These are phyloP conservation scores for Alectura lathami DNA, from an alignment of 2,113 vertebrate genomes.

Conservation along the genomic window DNA sequence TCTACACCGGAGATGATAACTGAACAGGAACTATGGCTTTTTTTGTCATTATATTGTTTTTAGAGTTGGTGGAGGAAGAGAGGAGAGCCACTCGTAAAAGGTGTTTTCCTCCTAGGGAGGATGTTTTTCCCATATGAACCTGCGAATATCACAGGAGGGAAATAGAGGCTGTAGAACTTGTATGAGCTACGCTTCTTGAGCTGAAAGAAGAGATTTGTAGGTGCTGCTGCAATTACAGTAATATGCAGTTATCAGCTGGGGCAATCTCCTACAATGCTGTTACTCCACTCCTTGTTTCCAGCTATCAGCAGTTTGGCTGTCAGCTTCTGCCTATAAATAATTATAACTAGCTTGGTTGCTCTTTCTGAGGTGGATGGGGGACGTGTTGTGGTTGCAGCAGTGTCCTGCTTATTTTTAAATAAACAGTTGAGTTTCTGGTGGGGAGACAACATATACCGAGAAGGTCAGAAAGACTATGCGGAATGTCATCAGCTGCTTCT, in stretches of 20 bases:
- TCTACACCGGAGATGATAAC: background rate
- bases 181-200: rapidly evolving
- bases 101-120: background rate
- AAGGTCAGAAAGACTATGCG: background rate
- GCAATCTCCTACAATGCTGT: background rate
- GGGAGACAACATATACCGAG: background rate
- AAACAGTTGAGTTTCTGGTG: background rate
- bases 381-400: background rate
- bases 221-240: background rate
- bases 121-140: background rate
- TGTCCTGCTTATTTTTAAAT: background rate
- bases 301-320: background rate
- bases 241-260: background rate
- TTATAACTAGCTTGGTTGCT: background rate
- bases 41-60: background rate
- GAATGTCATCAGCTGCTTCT: background rate
- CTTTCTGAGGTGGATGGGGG: rapidly evolving
- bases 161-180: background rate
- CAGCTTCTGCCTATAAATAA: background rate
- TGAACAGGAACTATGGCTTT: background rate
- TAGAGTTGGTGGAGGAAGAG: background rate
- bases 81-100: background rate
- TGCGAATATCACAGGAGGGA: background rate
- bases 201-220: background rate
- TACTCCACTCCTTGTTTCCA: background rate